phyloP scores from a whole-genome alignment of 2,888 invertebrate genomes.

The Tortrix viridana region DNA sequence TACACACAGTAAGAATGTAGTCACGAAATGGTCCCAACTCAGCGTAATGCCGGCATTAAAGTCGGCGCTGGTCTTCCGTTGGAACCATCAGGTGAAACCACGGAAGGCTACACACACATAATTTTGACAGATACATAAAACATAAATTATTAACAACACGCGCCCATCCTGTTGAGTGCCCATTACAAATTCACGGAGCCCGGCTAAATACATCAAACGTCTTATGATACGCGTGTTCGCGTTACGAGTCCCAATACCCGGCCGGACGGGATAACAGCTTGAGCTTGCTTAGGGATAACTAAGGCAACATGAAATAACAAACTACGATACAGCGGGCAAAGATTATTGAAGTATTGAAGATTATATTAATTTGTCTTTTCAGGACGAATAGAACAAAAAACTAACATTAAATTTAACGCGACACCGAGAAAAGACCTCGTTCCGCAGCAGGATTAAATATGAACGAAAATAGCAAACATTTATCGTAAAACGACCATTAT shows the following conservation, averaged over 20 bases:
- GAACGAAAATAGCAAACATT: constrained; percentile 42
- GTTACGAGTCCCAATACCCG: constrained; percentile 43
- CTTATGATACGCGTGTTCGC: constrained; percentile 48
- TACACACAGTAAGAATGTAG: no score
- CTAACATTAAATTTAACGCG: background rate
- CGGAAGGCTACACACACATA: no score
- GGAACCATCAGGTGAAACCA: no score
- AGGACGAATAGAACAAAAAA: background rate
- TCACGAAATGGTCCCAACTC: no score
- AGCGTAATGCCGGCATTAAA: no score
- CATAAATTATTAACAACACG: no score
- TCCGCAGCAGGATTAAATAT: constrained; percentile 12
- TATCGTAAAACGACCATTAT: constrained; percentile 41
- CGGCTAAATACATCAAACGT: constrained; percentile 50
- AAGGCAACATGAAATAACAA: background rate
- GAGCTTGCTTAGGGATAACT: constrained; percentile 2
- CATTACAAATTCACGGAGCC: constrained; percentile 40
- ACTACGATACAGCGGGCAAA: background rate
- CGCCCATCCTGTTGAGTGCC: constrained; percentile 39
- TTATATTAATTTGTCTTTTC: constrained; percentile 1
- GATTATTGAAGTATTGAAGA: constrained; percentile 17
- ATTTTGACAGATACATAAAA: no score
- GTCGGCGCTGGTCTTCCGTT: no score
- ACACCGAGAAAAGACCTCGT: background rate
- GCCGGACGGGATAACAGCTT: constrained; percentile 17